Percentiles rank a stretch among this genome's conserved stretches.
Evolutionary conservation across 64 coral and sea anemone species (phyloP).

Genomic region (Anthopleura sola): DNA sequence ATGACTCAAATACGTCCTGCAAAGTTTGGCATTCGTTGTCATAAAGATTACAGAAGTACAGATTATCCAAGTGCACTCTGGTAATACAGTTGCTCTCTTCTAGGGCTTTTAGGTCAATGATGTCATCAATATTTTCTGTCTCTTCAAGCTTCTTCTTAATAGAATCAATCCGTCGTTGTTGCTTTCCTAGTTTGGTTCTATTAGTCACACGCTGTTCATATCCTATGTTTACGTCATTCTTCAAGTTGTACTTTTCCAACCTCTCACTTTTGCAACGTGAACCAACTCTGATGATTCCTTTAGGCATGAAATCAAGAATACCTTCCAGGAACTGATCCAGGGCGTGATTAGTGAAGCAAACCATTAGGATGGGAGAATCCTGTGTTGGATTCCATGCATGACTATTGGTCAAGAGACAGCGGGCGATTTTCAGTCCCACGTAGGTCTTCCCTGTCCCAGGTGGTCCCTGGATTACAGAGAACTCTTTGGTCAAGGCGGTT

Average conservation of each 20-base stretch:
- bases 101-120: not conserved
- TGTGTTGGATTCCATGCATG: not conserved
- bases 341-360: conserved; percentile 54
- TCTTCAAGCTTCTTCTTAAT: not conserved
- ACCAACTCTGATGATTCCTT: conserved; percentile 39
- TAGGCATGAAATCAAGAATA: conserved; percentile 21
- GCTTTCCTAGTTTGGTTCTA: not conserved
- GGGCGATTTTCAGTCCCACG: conserved; percentile 69
- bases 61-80: conserved; percentile 15
- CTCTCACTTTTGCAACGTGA: conserved; percentile 20
- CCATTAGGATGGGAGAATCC: conserved; percentile 40
- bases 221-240: not conserved
- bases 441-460: conserved; percentile 93
- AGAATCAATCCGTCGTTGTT: not conserved
- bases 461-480: conserved; percentile 89
- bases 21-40: conserved; percentile 36
- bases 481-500: conserved; percentile 80
- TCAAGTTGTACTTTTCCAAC: conserved; percentile 32
- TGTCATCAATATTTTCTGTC: not conserved
- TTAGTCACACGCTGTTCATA: not conserved
- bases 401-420: conserved; percentile 41
- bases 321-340: conserved; percentile 54
- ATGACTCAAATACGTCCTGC: conserved; percentile 29
- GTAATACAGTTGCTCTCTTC: not conserved
- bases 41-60: conserved; percentile 41